phyloP scores from a whole-genome alignment of 2,113 vertebrate genomes.

The Corythornis madagascariensis region DNA sequence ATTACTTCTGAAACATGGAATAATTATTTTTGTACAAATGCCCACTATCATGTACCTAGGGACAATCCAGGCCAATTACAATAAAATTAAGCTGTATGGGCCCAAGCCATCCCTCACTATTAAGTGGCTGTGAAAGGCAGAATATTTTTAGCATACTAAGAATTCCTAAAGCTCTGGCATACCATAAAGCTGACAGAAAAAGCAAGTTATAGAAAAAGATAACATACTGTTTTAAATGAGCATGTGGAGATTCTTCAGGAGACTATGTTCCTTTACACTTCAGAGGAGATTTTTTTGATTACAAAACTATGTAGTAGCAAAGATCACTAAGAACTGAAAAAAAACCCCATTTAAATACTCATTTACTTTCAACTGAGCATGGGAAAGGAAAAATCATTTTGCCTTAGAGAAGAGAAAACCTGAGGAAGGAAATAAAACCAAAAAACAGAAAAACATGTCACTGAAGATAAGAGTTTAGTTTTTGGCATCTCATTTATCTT shows the following conservation, averaged over 20 bases:
- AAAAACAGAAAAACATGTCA: constrained; percentile 31
- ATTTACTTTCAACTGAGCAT: constrained; percentile 22
- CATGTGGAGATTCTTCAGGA: not conserved
- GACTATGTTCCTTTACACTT: not conserved
- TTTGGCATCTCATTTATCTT: constrained; percentile 41
- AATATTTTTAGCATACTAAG: not conserved
- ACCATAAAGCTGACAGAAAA: not conserved
- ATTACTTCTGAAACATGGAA: not conserved
- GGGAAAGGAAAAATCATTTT: constrained; percentile 13
- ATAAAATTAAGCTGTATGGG: not conserved
- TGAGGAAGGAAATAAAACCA: not conserved
- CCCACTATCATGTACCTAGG: not conserved
- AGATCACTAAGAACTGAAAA: not conserved
- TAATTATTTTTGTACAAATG: not conserved
- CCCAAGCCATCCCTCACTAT: not conserved
- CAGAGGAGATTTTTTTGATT: constrained; percentile 18
- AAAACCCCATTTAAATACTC: not conserved
- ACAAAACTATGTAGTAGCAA: not conserved
- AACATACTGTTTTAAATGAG: not conserved
- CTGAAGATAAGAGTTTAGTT: not conserved
- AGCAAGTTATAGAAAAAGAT: not conserved
- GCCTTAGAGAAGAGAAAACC: constrained; percentile 13
- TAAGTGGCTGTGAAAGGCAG: not conserved
- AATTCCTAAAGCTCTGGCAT: not conserved
- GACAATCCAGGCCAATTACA: not conserved